Percentiles rank a stretch among this genome's conserved stretches.
phyloP scores from a whole-genome alignment of 1,140 invertebrate species.

The Orchestia grillus region DNA sequence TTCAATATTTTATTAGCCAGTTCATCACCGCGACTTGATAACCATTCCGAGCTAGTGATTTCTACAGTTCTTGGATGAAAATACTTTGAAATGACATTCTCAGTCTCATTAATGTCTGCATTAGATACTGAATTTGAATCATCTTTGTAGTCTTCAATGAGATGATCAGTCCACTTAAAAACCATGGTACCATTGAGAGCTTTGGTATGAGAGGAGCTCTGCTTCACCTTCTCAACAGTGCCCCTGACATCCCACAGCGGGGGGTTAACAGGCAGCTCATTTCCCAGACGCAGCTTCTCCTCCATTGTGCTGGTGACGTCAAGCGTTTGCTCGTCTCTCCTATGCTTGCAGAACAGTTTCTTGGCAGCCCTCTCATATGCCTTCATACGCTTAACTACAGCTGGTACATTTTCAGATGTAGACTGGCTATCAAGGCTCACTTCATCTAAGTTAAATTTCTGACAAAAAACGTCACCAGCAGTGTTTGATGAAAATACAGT shows the following conservation, averaged over 20 bases:
- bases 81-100: not conserved
- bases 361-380: not conserved
- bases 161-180: conserved; percentile 3
- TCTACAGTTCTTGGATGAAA: conserved; percentile 20
- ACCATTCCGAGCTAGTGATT: not conserved
- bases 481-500: not conserved
- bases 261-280: not conserved
- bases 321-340: too few relatives aligned
- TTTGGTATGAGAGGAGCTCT: not conserved
- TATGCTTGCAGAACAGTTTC: not conserved
- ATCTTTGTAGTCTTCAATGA: not conserved
- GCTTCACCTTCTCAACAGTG: not conserved
- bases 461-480: not conserved
- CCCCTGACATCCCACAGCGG: not conserved
- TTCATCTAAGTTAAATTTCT: not conserved
- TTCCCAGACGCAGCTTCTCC: not conserved
- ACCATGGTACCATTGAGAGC: not conserved
- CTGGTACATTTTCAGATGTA: not conserved
- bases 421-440: not conserved
- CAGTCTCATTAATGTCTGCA: not conserved
- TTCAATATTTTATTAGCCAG: not conserved
- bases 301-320: not conserved
- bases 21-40: not conserved
- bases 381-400: not conserved
- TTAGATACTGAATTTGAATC: not conserved